Evolutionary conservation across 2,888 invertebrate species (phyloP).

Genomic region (Pediacus dermestoides): DNA sequence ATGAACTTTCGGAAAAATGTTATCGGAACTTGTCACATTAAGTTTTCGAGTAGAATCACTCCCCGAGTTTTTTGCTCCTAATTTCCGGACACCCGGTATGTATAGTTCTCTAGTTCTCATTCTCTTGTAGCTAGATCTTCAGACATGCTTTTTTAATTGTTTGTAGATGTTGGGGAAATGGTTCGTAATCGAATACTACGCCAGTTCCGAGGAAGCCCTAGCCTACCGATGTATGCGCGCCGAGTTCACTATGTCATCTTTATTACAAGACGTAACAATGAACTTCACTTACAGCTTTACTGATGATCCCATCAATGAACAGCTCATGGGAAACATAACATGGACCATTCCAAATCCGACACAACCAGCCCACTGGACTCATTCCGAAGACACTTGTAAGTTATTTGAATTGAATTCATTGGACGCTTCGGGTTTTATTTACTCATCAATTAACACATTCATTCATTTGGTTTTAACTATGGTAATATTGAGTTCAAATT

Average conservation of each 20-base stretch:
- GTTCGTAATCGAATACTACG: conserved; percentile 86
- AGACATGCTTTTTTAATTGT: too few relatives aligned
- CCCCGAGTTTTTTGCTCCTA: too few relatives aligned
- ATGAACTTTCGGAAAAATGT: too few relatives aligned
- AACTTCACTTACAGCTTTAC: conserved; percentile 84
- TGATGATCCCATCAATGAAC: conserved; percentile 78
- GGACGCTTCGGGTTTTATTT: too few relatives aligned
- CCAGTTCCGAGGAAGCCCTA: conserved; percentile 81
- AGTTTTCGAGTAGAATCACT: too few relatives aligned
- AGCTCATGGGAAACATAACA: conserved; percentile 79
- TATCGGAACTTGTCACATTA: too few relatives aligned
- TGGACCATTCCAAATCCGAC: conserved; percentile 74
- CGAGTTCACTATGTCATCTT: conserved; percentile 58
- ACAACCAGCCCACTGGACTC: conserved; percentile 80
- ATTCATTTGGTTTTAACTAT: too few relatives aligned
- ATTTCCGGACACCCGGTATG: too few relatives aligned
- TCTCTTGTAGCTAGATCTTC: too few relatives aligned
- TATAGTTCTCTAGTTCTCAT: too few relatives aligned
- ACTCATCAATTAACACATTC: too few relatives aligned
- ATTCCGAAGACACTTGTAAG: conserved; percentile 81
- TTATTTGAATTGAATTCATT: conserved; percentile 17
- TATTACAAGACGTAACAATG: conserved; percentile 72
- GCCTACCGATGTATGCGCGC: conserved; percentile 84
- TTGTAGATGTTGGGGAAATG: conserved; percentile 74
- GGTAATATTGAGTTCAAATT: too few relatives aligned